These are phyloP conservation scores for Heliconius charithonia DNA, from an alignment of 2,888 invertebrate genomes.

Conservation along the genomic window DNA sequence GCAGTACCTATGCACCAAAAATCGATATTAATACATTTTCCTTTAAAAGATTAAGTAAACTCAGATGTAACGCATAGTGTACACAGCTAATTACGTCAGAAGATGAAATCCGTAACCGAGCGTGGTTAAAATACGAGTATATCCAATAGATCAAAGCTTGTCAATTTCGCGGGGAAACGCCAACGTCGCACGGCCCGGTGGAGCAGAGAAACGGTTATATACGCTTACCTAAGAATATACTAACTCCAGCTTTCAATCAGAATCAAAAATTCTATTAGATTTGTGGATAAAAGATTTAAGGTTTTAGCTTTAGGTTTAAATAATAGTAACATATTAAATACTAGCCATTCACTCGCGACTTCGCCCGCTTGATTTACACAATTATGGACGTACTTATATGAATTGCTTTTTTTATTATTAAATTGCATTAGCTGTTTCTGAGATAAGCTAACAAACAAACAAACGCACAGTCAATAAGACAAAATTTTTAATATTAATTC, in stretches of 20 bases:
- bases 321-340: not conserved
- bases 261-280: not conserved
- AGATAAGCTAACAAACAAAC: no score
- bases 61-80: not conserved
- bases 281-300: not conserved
- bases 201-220: constrained; percentile 12
- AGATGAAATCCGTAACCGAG: constrained; percentile 5
- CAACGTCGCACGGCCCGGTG: constrained; percentile 24
- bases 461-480: no score
- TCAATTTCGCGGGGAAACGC: constrained; percentile 18
- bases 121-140: constrained; percentile 8
- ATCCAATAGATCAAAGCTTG: constrained; percentile 28
- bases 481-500: no score
- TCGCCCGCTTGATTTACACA: no score
- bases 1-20: not conserved
- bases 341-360: no score
- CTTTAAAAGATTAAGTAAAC: not conserved
- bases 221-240: constrained; percentile 3
- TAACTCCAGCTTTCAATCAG: constrained; percentile 5
- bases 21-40: no score
- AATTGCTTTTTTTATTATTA: no score
- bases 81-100: constrained; percentile 1
- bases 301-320: not conserved
- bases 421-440: no score
- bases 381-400: no score